A percentile compares a stretch with the other conserved stretches of the same genome.
Evolutionary conservation across 23 tunicate species (phyloP).

Genomic region (Styela clava): DNA sequence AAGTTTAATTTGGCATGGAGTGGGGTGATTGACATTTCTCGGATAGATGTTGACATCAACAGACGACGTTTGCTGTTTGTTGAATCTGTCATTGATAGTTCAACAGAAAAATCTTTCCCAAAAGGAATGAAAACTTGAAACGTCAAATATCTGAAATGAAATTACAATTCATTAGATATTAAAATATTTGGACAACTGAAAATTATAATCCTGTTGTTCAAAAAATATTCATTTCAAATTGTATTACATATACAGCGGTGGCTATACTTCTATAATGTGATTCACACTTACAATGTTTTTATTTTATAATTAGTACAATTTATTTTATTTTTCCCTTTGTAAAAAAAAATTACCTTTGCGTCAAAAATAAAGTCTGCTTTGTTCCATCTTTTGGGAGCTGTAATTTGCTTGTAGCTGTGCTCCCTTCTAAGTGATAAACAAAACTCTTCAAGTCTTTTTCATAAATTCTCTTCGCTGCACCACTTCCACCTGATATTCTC

Average conservation of each 20-base stretch:
- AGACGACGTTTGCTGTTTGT: conserved; percentile 68
- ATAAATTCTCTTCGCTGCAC: conserved; percentile 28
- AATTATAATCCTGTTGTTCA: too few species aligned
- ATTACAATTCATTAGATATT: not conserved
- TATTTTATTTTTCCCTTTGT: too few species aligned
- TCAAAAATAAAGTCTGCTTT: conserved; percentile 46
- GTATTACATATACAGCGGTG: not conserved
- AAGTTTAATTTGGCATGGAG: conserved; percentile 79
- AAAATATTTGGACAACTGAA: too few species aligned
- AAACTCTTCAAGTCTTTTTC: conserved; percentile 69
- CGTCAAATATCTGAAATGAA: conserved; percentile 41
- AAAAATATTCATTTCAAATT: not conserved
- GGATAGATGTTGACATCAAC: conserved; percentile 66
- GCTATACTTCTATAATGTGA: too few species aligned
- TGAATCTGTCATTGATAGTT: conserved; percentile 54
- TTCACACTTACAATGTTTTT: too few species aligned
- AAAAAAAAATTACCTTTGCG: conserved; percentile 78
- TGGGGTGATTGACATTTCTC: conserved; percentile 60
- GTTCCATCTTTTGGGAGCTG: conserved; percentile 44
- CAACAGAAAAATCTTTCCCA: conserved; percentile 75
- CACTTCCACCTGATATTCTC: conserved; percentile 28
- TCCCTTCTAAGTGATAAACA: conserved; percentile 59
- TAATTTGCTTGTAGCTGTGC: conserved; percentile 59
- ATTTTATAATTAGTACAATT: too few species aligned
- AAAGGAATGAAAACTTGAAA: conserved; percentile 65